These are phyloP conservation scores for Liodrosophila aerea DNA, from an alignment of 2,888 invertebrate species.

Conservation along the genomic window DNA sequence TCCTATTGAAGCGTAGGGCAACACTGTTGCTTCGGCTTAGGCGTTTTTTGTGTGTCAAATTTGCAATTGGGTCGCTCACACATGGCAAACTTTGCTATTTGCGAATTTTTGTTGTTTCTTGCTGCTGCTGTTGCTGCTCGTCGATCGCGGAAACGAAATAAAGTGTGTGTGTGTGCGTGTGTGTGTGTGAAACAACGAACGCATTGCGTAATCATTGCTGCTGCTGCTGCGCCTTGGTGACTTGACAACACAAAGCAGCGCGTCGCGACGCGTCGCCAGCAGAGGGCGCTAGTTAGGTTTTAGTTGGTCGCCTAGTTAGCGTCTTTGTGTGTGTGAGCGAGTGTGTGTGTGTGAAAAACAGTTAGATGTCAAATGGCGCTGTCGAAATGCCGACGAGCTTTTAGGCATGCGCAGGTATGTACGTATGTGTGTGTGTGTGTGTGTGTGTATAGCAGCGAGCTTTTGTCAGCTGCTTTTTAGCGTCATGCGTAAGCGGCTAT, in stretches of 20 bases:
- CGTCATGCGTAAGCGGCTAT: constrained; percentile 62
- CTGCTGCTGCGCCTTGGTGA: constrained; percentile 51
- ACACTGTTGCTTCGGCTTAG: constrained; percentile 3
- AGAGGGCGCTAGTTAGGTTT: constrained; percentile 56
- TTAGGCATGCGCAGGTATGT: constrained; percentile 19
- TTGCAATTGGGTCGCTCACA: constrained; percentile 74
- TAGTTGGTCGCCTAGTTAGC: constrained; percentile 55
- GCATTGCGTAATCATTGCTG: constrained; percentile 75
- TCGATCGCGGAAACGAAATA: constrained; percentile 74
- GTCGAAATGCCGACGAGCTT: constrained; percentile 42
- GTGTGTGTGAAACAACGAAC: constrained; percentile 52
- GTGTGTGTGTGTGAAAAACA: constrained; percentile 31
- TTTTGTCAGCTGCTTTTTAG: constrained; percentile 57
- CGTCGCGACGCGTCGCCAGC: constrained; percentile 45
- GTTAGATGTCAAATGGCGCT: constrained; percentile 62
- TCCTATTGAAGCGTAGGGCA: background rate
- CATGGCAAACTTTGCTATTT: constrained; percentile 49
- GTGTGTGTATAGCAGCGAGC: constrained; percentile 27
- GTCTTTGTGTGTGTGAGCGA: constrained; percentile 26
- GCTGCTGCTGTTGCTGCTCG: constrained; percentile 36
- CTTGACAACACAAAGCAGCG: constrained; percentile 66
- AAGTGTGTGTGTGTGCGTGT: constrained; percentile 40
- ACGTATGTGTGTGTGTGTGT: constrained; percentile 11
- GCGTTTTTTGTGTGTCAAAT: constrained; percentile 59
- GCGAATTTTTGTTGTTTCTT: constrained; percentile 53